Conservation (phyloP, 2,113 vertebrate species). For the Python bivittatus region DNA sequence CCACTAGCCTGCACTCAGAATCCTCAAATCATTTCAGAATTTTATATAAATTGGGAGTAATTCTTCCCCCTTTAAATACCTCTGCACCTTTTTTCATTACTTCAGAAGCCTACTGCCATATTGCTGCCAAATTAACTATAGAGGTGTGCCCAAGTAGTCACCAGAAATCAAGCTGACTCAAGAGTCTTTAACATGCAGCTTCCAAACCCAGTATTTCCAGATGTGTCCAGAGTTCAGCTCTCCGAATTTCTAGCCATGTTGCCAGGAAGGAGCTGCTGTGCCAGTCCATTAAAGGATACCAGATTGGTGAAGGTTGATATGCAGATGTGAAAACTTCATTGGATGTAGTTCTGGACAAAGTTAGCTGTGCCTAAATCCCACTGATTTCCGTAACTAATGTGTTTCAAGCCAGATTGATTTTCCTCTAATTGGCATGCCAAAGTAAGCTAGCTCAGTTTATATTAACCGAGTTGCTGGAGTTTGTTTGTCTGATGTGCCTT, state of each 20-base stretch:
- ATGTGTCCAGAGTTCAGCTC: neutral
- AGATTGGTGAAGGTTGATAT: neutral
- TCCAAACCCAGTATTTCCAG: neutral
- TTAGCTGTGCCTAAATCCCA: neutral
- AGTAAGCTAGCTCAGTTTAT: neutral
- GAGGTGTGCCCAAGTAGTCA: neutral
- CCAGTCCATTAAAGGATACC: neutral
- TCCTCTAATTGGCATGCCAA: neutral
- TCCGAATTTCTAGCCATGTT: neutral
- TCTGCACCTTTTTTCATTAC: neutral
- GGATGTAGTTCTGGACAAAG: neutral
- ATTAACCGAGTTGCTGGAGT: neutral
- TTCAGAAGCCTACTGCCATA: neutral
- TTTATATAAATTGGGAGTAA: neutral
- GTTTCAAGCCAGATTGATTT: neutral
- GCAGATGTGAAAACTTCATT: neutral
- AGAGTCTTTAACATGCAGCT: neutral
- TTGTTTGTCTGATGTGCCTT: neutral
- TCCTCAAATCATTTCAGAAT: neutral
- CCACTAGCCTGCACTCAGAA: neutral
- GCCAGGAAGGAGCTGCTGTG: neutral
- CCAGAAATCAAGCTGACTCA: neutral
- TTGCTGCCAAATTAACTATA: neutral
- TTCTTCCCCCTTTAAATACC: neutral
- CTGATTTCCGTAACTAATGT: neutral